Evolutionary conservation across 2,888 invertebrate species (phyloP).

Genomic region (Tholera decimalis): DNA sequence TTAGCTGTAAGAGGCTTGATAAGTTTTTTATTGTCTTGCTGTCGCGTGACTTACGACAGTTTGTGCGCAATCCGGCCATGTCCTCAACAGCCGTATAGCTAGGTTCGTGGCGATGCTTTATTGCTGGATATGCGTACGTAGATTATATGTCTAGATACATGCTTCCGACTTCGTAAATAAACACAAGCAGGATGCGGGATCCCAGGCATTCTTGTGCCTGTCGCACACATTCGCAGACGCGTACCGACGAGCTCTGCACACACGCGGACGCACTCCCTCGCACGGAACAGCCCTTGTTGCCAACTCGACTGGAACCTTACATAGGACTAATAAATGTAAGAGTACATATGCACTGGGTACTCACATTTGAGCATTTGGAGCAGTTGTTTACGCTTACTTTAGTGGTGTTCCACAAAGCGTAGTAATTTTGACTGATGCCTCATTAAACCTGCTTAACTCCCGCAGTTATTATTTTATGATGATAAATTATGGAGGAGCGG

Average conservation of each 20-base stretch:
- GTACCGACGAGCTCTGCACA: conserved; percentile 47
- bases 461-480: conserved; percentile 81
- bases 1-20: conserved; percentile 84
- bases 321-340: conserved; percentile 71
- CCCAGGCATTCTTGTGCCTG: conserved; percentile 49
- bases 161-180: conserved; percentile 51
- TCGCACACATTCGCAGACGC: conserved; percentile 40
- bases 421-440: conserved; percentile 79
- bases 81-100: conserved; percentile 59
- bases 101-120: conserved; percentile 33
- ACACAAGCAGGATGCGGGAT: conserved; percentile 42
- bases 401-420: conserved; percentile 69
- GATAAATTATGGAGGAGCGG: conserved; percentile 80
- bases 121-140: conserved; percentile 13
- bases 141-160: conserved; percentile 37
- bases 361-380: conserved; percentile 70
- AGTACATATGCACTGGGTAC: conserved; percentile 64
- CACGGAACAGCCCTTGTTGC: conserved; percentile 70
- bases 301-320: conserved; percentile 76
- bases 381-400: conserved; percentile 71
- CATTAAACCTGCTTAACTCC: conserved; percentile 82
- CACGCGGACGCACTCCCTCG: conserved; percentile 66
- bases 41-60: conserved; percentile 82
- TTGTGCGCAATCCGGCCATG: conserved; percentile 74
- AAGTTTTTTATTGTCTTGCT: conserved; percentile 84